Conservation (phyloP, 1,140 invertebrate species). For the Papilio xuthus region DNA sequence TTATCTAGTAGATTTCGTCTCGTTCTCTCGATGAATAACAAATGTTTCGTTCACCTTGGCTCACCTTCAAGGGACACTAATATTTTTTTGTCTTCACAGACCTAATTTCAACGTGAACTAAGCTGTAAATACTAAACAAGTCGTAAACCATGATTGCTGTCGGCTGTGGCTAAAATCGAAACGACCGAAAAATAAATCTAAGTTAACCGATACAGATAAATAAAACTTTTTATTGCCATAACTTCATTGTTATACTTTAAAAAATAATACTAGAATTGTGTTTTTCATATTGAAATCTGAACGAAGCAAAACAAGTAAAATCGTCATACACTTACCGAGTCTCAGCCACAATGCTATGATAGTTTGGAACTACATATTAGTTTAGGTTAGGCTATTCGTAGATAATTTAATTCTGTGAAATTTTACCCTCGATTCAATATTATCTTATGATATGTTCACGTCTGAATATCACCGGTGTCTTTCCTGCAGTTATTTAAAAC, state of each 20-base stretch:
- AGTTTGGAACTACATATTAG: too few species aligned
- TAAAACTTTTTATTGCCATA: background rate
- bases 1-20: background rate
- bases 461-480: too few species aligned
- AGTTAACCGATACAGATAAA: background rate
- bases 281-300: too few species aligned
- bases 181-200: constrained; percentile 3
- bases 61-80: constrained; percentile 34
- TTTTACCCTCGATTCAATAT: too few species aligned
- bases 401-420: too few species aligned
- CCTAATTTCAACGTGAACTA: constrained; percentile 35
- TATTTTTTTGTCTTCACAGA: constrained; percentile 21
- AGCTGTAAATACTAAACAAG: constrained; percentile 38
- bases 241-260: background rate
- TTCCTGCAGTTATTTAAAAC: too few species aligned
- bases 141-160: constrained; percentile 38
- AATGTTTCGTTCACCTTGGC: background rate
- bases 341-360: too few species aligned
- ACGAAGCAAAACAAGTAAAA: too few species aligned
- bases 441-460: too few species aligned
- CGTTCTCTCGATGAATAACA: background rate
- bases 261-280: background rate
- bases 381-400: too few species aligned
- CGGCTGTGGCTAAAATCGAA: background rate
- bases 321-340: too few species aligned